A percentile compares a stretch with the other conserved stretches of the same genome.
These are phyloP conservation scores for Temnothorax curvispinosus DNA, from an alignment of 1,140 invertebrate species.

Conservation along the genomic window DNA sequence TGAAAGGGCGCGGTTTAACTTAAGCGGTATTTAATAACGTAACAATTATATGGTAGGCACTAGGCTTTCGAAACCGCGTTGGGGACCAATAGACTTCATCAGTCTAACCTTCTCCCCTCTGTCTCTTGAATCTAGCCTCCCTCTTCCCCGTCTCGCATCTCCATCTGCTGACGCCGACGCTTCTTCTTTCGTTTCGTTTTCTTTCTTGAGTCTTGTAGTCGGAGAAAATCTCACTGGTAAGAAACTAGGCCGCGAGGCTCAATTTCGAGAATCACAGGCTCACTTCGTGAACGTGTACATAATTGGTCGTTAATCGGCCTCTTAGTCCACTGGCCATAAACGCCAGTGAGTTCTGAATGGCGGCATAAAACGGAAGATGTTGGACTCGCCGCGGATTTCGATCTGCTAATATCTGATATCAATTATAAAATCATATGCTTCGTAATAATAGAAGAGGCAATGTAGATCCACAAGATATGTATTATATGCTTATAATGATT, in stretches of 20 bases:
- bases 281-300: constrained; percentile 76
- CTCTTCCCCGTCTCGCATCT: neutral
- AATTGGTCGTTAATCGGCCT: constrained; percentile 76
- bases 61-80: constrained; percentile 76
- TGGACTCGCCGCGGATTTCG: constrained; percentile 8
- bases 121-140: constrained; percentile 15
- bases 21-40: constrained; percentile 85
- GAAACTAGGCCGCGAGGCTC: constrained; percentile 68
- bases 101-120: constrained; percentile 49
- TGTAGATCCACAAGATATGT: neutral
- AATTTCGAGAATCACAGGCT: constrained; percentile 77
- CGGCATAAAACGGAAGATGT: constrained; percentile 56
- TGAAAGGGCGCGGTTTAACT: constrained; percentile 66
- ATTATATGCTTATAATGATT: neutral
- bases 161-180: neutral
- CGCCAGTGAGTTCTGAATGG: constrained; percentile 55
- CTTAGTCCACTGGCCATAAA: constrained; percentile 76
- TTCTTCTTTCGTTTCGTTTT: neutral
- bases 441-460: neutral
- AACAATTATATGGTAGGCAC: constrained; percentile 85
- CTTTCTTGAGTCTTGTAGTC: constrained; percentile 36
- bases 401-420: constrained; percentile 7
- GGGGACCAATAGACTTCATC: constrained; percentile 58
- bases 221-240: constrained; percentile 71
- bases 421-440: constrained; percentile 16